Base-by-base conservation (phyloP, 2,888 invertebrate species). In the Sinelater perroti region DNA sequence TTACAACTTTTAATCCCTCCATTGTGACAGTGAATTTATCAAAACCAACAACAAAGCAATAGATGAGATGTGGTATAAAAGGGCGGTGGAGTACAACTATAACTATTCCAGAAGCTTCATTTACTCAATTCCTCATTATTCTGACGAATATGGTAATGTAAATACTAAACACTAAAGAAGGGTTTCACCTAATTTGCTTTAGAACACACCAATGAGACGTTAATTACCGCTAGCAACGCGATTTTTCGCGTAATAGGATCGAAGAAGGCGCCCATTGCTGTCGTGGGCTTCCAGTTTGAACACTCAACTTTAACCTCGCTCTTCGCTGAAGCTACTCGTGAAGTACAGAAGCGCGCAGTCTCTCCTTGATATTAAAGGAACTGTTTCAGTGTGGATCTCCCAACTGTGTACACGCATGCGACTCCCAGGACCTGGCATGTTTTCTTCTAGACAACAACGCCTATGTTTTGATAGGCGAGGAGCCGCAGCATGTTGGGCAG, bases 381-480 rank as follows among this genome's bases (percentile, higher is more conserved):
- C 14, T 49, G 14, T 33, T 26, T 17, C 31, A 55, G 42, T 55
- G 56, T 17, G 51, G 45, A 14, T 18, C 17, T 13, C 20, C 31
- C 18, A 42, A 17, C 42, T 83, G 84, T 62, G 56, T 57, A n/a
- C 78, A 75, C 56, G 79, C 83, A 0, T 88, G 88, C 69, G 81
- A 81, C 35, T 83, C 86, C 1, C 85, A 85, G 35, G 84, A 84
- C 46, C 82, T 89, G 73, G 88, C 90, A 60, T 95, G 95, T 70
- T 95, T 87, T 72, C 82, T 96, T 30, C 80, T 96, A 28, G 96
- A 96, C 75, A 93, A 92, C 75, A 93, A 95, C 72, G 96, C 93
- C 2, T 96, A 90, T 80, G 84, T 95, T 11, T 79, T 93, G 1
- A 86, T 90, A n/a, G 89, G 91, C 10, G 87, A 93, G 70, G 84